Evolutionary conservation across 2,888 invertebrate genomes (phyloP).

Genomic region (Ornithoptera alexandrae): DNA sequence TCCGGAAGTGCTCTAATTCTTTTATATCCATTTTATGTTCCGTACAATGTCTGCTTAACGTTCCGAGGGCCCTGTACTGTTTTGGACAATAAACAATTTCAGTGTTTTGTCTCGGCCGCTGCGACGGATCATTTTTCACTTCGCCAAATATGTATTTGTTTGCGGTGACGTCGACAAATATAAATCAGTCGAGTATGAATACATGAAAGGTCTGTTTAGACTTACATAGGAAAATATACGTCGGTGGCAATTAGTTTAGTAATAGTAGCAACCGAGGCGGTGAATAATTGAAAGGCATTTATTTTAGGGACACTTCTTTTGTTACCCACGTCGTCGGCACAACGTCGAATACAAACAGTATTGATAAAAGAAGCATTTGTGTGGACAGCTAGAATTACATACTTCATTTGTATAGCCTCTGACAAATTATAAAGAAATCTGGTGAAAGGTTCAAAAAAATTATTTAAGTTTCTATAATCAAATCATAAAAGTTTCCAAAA

Average conservation of each 20-base stretch:
- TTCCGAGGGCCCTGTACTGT: conserved; percentile 8
- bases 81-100: conserved; percentile 31
- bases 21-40: conserved; percentile 9
- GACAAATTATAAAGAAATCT: too few relatives aligned
- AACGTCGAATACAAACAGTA: conserved; percentile 2
- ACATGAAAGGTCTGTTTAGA: conserved; percentile 22
- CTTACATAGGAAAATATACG: conserved; percentile 22
- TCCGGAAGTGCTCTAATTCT: conserved; percentile 1
- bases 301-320: conserved; percentile 22
- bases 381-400: too few relatives aligned
- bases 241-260: conserved; percentile 26
- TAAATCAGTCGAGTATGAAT: conserved; percentile 46
- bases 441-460: too few relatives aligned
- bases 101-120: conserved; percentile 30
- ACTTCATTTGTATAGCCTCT: too few relatives aligned
- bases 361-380: too few relatives aligned
- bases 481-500: too few relatives aligned
- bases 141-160: conserved; percentile 51
- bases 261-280: conserved; percentile 13
- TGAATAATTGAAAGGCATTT: conserved; percentile 21
- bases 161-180: conserved; percentile 54
- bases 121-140: conserved; percentile 56
- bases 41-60: conserved; percentile 16
- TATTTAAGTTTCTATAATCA: too few relatives aligned
- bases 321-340: conserved; percentile 13